Base-by-base conservation (phyloP, 1,140 invertebrate species). In the Drosophila melanica region DNA sequence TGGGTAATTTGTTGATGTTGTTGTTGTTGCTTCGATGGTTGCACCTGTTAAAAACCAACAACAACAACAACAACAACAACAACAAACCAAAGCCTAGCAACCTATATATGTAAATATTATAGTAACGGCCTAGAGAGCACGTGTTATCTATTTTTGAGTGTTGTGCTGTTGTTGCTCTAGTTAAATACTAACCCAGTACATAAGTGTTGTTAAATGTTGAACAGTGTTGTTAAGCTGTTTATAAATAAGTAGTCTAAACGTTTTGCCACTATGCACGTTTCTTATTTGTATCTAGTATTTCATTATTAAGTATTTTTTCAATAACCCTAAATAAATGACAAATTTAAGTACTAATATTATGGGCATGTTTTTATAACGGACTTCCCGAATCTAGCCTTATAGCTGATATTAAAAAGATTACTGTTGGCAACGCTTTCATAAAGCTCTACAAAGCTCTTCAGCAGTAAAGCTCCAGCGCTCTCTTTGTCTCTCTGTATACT, bases 321-420 rank as follows among this genome's bases (percentile, higher is more conserved):
- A 35, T 48, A 47, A 37, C 11, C 39, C 23, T 63, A 58, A 64
- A 51, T 37, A 58, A 68, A 65, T 33, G 3, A 33, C 5, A 16
- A 8, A 51, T 42, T 37, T 16, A 42, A 33, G 37, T 44, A 41
- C 50, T 41, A 59, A 5, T 11, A 4, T 27, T 54, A 85, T 86
- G 78, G 82, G 81, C 81, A 86, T 86, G 81, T 81, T 87, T 84
- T 59, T 50, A 39, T 78, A 62, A 60, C 58, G 20, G 51, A 53
- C 16, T 67, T 53, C 12, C 6, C 42, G 18, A 30, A 18, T 23
- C 59, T 59, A 70, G 20, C n/a, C 47, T 12, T n/a, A 30, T 20
- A 30, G 27, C 23, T 44, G 23, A 55, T 16, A 47, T 45, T 51
- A 0, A 79, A 16, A 35, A 54, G 54, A 44, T 55, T 41, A 20